Evolutionary conservation across 1,140 invertebrate genomes (phyloP).

Genomic region (Druon quercuslanigerum): DNA sequence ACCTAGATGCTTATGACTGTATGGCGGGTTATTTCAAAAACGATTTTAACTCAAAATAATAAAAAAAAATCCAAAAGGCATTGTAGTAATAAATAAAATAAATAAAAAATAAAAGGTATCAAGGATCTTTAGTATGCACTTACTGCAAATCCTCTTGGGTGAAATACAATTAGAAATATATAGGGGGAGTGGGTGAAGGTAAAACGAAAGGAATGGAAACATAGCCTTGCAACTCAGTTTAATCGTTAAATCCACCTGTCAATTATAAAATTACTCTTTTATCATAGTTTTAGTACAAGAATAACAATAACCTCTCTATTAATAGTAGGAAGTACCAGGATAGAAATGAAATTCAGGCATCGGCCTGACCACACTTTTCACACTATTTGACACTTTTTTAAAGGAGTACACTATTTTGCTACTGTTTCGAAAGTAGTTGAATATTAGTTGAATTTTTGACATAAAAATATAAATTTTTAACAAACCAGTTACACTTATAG

Average conservation of each 20-base stretch:
- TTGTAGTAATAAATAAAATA: background rate
- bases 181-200: conserved; percentile 21
- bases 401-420: too few species aligned
- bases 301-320: background rate
- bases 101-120: too few species aligned
- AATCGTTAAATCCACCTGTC: conserved; percentile 15
- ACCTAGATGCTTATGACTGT: too few species aligned
- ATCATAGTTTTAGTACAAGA: background rate
- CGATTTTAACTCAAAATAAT: too few species aligned
- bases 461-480: too few species aligned
- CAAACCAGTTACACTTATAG: too few species aligned
- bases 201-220: conserved; percentile 25
- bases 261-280: conserved; percentile 1
- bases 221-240: background rate
- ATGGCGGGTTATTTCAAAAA: too few species aligned
- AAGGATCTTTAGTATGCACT: background rate
- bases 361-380: too few species aligned
- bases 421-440: too few species aligned
- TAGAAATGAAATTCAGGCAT: background rate
- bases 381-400: too few species aligned
- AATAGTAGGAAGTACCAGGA: background rate
- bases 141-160: background rate
- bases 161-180: conserved; percentile 21
- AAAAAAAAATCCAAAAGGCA: too few species aligned
- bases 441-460: too few species aligned